Evolutionary conservation across 53 echinoderm and acorn worm genomes (phyloP).

Genomic region (Glandiceps talaboti): DNA sequence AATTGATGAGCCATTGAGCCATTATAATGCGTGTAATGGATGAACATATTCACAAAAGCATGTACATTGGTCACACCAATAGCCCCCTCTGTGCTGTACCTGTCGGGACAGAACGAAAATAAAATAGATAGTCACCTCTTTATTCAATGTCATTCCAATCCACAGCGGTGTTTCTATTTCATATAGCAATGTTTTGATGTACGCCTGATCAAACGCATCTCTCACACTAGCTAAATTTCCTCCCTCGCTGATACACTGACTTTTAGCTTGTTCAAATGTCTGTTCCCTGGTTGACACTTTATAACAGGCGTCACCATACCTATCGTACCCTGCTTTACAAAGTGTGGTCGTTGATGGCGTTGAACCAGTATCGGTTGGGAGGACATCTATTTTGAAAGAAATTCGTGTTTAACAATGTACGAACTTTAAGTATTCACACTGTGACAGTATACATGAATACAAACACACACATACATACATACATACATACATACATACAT

Average conservation of each 20-base stretch:
- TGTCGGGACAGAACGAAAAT: no score
- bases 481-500: no score
- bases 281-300: constrained; percentile 28
- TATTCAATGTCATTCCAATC: constrained; percentile 67
- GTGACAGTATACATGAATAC: no score
- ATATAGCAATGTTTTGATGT: constrained; percentile 53
- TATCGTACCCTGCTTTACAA: constrained; percentile 47
- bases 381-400: no score
- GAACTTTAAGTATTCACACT: no score
- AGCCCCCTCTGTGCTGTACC: no score
- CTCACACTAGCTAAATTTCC: constrained; percentile 50
- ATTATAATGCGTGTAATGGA: no score
- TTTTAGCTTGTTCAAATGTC: constrained; percentile 36
- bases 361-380: constrained; percentile 3
- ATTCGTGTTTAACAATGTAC: no score
- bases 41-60: no score
- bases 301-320: constrained; percentile 56
- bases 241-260: constrained; percentile 32
- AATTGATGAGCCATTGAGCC: no score
- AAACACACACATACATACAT: no score
- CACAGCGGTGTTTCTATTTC: constrained; percentile 40
- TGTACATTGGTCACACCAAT: no score
- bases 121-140: constrained; percentile 22
- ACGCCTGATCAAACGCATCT: constrained; percentile 58
- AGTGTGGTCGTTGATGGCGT: constrained; percentile 1